Evolutionary conservation across 2,888 invertebrate species (phyloP), one percentile per base, ranked within the genome.

Genomic region (Epicampocera succincta): DNA sequence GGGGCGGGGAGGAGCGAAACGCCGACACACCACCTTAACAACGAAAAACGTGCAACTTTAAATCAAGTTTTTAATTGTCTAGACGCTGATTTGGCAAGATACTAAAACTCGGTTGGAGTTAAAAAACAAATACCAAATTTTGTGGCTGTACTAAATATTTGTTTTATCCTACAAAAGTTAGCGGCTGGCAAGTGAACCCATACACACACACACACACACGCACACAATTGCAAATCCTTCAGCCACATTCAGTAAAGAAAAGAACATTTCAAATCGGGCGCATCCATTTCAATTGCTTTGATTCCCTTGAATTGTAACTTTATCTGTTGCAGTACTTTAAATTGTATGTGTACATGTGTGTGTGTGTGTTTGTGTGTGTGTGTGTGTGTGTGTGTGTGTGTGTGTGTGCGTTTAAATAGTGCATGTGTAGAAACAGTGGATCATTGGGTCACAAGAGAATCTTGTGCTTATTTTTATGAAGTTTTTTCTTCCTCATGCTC

Each of bases 391-490:
- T 15, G 46, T 38, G 4, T 46, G 52, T 38, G 19, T 54, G 8
- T 12, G 58, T 19, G 19, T 42, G 33, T 15, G 15, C 50, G 15
- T 48, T n/a, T 46, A 60, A 60, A 68, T 66, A 58, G 17, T 71
- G 69, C 42, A 63, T 73, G 61, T 61, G 52, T 56, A 72, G 48
- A 50, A 76, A 77, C 77, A 82, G 78, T 82, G 78, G 82, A 82
- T 82, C 82, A 82, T 82, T 82, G 82, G 82, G 82, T 82, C 82
- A 82, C 71, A 82, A 82, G 81, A 74, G 69, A 74, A 74, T 73
- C 66, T 77, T 69, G 68, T 54, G 71, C 73, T 66, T 72, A 38
- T 78, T 78, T 52, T 50, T 58, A 15, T 60, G 13, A n/a, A 13
- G 17, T 17, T 52, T 63, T 29, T 17, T 56, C 65, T n/a, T 4